Base-by-base conservation (phyloP, 2,888 invertebrate genomes). In the Mythimna ferrago region DNA sequence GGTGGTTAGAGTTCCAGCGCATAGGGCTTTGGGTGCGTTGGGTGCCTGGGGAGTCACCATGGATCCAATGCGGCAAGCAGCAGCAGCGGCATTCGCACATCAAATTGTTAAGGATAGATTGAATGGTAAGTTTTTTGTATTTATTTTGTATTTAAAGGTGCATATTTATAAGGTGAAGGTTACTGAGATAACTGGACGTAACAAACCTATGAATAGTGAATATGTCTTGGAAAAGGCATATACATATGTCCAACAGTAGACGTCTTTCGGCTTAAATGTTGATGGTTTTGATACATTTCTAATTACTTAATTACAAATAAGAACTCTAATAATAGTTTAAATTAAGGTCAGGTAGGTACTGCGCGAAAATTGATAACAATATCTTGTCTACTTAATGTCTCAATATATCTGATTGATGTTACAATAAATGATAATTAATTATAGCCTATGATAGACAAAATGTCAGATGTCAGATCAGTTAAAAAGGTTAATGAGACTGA, bases 81-180 rank as follows among this genome's bases (percentile, higher is more conserved):
- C 97, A 26, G 97, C 97, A 0, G 98, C 98, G 2, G 98, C 98
- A 65, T 97, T 98, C 90, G 98, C 98, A 3, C 97, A 98, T 88
- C 98, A 98, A 94, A 98, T 98, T 89, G 98, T 98, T 87, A 98
- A 98, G 94, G 98, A 98, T 93, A 97, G 98, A 94, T 94, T 98
- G 87, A 98, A 98, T 95, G 98, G 98, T 98, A 94, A 97, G 97
- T 19, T 51, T 44, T 32, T 19, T 58, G 35, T 9, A 10, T 19
- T 54, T 21, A 21, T n/a, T n/a, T n/a, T n/a, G 7, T 35, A 1
- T 1, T 26, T 1, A 26, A 26, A 26, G 26, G 26, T 41, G 10
- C 0, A 16, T 41, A 41, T 7, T 48, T 16, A 6, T 48, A 16
- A 16, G 21, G 2, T 61, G 21, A 35, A 19, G 4, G 6, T 48